These are phyloP conservation scores for Magallana nippona DNA, from an alignment of 2,888 invertebrate species.

Conservation along the genomic window DNA sequence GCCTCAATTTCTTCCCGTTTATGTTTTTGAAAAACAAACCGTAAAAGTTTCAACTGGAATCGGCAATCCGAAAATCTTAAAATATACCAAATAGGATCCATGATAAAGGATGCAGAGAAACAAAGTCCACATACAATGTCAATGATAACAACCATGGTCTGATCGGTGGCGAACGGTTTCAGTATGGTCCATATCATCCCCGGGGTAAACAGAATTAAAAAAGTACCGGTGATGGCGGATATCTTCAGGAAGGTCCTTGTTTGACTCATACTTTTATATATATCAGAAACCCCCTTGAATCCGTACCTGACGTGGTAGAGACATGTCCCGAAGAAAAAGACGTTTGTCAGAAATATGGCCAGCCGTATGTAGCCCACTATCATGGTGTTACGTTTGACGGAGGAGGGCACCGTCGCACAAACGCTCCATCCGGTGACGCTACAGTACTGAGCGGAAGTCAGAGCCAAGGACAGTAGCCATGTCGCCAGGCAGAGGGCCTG, in stretches of 20 bases:
- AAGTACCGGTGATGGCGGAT: constrained; percentile 15
- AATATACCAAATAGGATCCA: constrained; percentile 20
- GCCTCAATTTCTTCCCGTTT: not conserved
- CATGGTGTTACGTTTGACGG: not conserved
- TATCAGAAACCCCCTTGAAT: not conserved
- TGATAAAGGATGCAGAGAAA: not conserved
- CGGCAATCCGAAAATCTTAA: not conserved
- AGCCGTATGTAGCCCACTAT: not conserved
- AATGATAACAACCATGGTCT: not conserved
- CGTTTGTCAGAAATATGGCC: not conserved
- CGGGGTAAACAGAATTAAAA: constrained; percentile 10
- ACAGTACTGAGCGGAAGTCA: not conserved
- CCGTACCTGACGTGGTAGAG: not conserved
- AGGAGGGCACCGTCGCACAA: not conserved
- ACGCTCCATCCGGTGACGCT: not conserved
- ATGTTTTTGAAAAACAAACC: not conserved
- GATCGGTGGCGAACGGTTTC: not conserved
- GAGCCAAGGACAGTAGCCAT: not conserved
- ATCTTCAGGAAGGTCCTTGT: constrained; percentile 11
- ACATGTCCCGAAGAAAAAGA: not conserved
- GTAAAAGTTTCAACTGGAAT: not conserved
- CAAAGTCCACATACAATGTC: not conserved
- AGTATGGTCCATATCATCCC: constrained; percentile 2
- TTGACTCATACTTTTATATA: constrained; percentile 9
- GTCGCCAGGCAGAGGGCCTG: not conserved